phyloP scores from a whole-genome alignment of 1,140 invertebrate genomes.

The Micrasema longulum region DNA sequence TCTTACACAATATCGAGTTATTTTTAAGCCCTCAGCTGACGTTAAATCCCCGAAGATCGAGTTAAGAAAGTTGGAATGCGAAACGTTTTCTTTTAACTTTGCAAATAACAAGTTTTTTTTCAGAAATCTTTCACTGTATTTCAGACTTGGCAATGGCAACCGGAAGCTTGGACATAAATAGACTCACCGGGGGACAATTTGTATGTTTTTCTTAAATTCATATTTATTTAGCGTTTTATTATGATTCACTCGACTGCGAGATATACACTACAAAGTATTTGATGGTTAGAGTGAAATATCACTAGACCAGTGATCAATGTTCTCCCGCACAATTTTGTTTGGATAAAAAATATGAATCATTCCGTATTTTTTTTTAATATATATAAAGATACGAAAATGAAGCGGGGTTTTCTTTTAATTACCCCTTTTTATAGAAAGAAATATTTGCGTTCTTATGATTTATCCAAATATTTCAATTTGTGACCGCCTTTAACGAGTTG shows the following conservation, averaged over 20 bases:
- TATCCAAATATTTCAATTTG: too few species aligned
- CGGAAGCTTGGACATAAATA: constrained; percentile 25
- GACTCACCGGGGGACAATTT: not conserved
- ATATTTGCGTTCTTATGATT: too few species aligned
- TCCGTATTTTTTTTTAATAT: too few species aligned
- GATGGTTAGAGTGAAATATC: not conserved
- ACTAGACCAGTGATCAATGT: not conserved
- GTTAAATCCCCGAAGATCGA: too few species aligned
- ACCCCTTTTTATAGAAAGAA: too few species aligned
- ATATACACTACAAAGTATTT: not conserved
- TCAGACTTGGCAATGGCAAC: constrained; percentile 27
- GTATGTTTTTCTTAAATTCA: not conserved
- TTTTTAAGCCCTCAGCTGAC: not conserved
- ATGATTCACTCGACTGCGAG: not conserved
- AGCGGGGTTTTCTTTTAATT: too few species aligned
- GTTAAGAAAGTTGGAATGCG: constrained; percentile 27
- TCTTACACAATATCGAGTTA: not conserved
- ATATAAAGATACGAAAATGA: too few species aligned
- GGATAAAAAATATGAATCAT: too few species aligned
- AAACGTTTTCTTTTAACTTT: constrained; percentile 22
- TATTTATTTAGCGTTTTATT: constrained; percentile 3
- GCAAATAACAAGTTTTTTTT: constrained; percentile 26
- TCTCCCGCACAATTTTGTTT: too few species aligned
- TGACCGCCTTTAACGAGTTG: too few species aligned
- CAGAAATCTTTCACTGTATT: constrained; percentile 19